Conservation (phyloP, 2,113 vertebrate genomes). For the Phyllopteryx taeniolatus region DNA sequence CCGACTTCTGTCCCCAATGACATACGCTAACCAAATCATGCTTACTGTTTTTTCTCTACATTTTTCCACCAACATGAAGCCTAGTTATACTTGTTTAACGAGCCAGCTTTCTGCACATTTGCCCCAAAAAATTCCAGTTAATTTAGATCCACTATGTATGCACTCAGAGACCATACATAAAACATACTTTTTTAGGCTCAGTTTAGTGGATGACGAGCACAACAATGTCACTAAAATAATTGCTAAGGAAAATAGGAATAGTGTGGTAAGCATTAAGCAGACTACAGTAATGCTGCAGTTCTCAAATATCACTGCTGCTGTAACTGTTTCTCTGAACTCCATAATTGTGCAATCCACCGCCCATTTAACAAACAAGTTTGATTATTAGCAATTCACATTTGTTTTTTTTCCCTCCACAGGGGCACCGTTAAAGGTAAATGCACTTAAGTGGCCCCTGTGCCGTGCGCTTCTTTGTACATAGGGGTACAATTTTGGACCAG, state of each 20-base stretch:
- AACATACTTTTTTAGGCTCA: background rate
- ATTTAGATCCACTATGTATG: background rate
- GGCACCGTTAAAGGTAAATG: conserved; percentile 62
- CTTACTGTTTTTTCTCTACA: background rate
- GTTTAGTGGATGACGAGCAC: background rate
- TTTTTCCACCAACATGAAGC: background rate
- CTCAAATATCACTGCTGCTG: conserved; percentile 14
- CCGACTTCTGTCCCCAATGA: background rate
- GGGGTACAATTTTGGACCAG: conserved; percentile 38
- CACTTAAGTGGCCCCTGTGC: conserved; percentile 46
- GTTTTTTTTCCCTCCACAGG: conserved; percentile 27
- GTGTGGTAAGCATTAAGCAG: conserved; percentile 3
- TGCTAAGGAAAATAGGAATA: background rate
- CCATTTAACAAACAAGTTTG: conserved; percentile 18
- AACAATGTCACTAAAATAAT: conserved; percentile 18
- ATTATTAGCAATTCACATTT: conserved; percentile 45
- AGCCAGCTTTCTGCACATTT: background rate
- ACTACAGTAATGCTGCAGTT: conserved; percentile 9
- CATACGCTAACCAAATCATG: background rate
- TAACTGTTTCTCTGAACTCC: conserved; percentile 20
- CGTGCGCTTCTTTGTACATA: conserved; percentile 45
- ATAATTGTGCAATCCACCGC: conserved; percentile 3
- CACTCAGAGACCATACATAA: background rate
- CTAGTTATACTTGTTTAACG: background rate
- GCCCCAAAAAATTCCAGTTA: background rate